Conservation (phyloP, 2,113 vertebrate species). For the Todiramphus saurophagus region DNA sequence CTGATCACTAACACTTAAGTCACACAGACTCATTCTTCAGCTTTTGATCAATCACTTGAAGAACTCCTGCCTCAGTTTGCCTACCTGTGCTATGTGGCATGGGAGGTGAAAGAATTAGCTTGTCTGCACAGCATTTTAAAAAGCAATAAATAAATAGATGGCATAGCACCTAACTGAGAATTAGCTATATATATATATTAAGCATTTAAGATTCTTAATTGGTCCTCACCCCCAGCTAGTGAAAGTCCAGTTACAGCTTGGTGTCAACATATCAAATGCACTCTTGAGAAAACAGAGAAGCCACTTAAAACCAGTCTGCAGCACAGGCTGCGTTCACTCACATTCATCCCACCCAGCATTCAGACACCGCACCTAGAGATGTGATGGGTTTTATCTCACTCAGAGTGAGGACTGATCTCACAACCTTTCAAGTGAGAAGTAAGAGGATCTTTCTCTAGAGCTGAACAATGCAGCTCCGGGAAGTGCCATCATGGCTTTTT, state of each 20-base stretch:
- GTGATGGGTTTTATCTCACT: not conserved
- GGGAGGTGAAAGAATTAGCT: not conserved
- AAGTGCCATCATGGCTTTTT: not conserved
- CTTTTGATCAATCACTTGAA: not conserved
- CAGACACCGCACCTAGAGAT: not conserved
- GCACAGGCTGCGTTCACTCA: not conserved
- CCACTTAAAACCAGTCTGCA: not conserved
- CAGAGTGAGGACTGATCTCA: not conserved
- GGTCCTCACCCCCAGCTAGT: not conserved
- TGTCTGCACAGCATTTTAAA: not conserved
- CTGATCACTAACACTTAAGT: not conserved
- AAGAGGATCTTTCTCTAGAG: not conserved
- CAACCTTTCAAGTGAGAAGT: not conserved
- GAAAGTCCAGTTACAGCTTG: not conserved
- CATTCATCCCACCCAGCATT: not conserved
- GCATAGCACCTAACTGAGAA: not conserved
- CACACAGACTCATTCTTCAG: not conserved
- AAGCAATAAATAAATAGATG: not conserved
- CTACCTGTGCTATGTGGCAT: not conserved
- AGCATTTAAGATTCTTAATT: not conserved
- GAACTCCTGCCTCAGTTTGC: not conserved
- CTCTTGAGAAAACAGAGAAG: not conserved
- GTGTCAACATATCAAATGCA: accelerated
- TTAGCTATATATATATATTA: not conserved
- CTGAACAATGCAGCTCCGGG: not conserved